Conservation (phyloP, 2,797 vertebrate species). For the Cryptoprocta ferox region DNA sequence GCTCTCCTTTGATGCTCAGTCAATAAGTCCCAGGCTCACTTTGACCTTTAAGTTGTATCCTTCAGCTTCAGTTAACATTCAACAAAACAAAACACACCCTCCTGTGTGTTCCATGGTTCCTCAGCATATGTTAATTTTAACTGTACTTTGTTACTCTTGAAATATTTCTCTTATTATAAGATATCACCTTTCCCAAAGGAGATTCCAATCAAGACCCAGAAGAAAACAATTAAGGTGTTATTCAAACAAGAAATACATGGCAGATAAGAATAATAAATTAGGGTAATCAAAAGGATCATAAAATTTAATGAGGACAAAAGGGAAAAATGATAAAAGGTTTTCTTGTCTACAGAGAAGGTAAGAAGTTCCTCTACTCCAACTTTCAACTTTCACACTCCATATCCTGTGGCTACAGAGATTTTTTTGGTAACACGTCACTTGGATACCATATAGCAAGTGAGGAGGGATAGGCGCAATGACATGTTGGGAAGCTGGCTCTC, state of each 20-base stretch:
- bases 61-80: background rate
- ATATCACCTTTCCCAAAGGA: constrained; percentile 48
- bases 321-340: background rate
- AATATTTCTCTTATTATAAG: constrained; percentile 58
- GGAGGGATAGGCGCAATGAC: background rate
- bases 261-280: constrained; percentile 60
- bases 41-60: background rate
- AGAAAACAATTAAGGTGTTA: constrained; percentile 51
- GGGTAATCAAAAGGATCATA: constrained; percentile 57
- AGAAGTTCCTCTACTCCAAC: background rate
- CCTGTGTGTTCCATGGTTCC: background rate
- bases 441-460: background rate
- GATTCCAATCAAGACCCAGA: constrained; percentile 47
- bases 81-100: constrained; percentile 26
- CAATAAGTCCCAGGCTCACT: background rate
- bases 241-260: constrained; percentile 61
- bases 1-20: background rate
- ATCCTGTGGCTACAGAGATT: background rate
- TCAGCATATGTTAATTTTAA: background rate
- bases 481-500: background rate
- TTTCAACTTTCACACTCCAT: background rate
- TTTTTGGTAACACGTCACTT: background rate
- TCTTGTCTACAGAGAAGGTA: constrained; percentile 12
- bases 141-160: background rate
- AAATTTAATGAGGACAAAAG: constrained; percentile 58